Evolutionary conservation across 2,888 invertebrate species (phyloP).

Genomic region (Dendrolimus houi): DNA sequence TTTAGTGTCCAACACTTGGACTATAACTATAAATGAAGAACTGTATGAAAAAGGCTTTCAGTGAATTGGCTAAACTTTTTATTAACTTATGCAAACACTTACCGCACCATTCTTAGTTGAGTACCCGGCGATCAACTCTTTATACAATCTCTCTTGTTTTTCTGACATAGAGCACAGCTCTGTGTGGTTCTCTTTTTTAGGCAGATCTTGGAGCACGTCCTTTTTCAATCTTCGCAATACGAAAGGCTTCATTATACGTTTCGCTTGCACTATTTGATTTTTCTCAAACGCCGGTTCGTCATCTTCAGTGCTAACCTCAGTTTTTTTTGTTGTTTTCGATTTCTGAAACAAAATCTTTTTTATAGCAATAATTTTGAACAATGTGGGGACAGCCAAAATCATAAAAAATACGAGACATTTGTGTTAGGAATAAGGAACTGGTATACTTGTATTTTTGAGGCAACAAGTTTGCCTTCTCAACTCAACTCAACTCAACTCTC

Average conservation of each 20-base stretch:
- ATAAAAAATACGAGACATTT: no score
- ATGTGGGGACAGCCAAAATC: no score
- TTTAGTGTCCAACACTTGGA: no score
- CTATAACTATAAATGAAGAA: no score
- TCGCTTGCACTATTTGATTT: slow-evolving; percentile 93
- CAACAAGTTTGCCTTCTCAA: no score
- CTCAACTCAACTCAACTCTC: no score
- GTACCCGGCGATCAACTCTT: slow-evolving; percentile 81
- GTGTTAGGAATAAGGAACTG: no score
- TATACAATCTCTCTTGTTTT: slow-evolving; percentile 85
- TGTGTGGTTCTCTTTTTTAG: slow-evolving; percentile 85
- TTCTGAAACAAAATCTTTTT: slow-evolving; percentile 44
- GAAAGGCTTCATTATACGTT: slow-evolving; percentile 97
- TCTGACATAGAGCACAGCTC: slow-evolving; percentile 79
- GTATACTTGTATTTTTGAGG: no score
- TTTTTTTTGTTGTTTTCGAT: slow-evolving; percentile 70
- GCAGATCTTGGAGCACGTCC: slow-evolving; percentile 91
- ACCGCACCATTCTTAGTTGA: slow-evolving; percentile 78
- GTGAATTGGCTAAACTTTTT: no score
- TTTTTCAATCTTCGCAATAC: slow-evolving; percentile 90
- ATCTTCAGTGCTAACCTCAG: slow-evolving; percentile 65
- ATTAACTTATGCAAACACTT: slow-evolving; percentile 14
- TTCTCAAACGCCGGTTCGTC: slow-evolving; percentile 88
- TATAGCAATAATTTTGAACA: no score
- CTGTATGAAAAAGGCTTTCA: no score